Base-by-base conservation (phyloP, 2,888 invertebrate species). In the Ophraella communa region DNA sequence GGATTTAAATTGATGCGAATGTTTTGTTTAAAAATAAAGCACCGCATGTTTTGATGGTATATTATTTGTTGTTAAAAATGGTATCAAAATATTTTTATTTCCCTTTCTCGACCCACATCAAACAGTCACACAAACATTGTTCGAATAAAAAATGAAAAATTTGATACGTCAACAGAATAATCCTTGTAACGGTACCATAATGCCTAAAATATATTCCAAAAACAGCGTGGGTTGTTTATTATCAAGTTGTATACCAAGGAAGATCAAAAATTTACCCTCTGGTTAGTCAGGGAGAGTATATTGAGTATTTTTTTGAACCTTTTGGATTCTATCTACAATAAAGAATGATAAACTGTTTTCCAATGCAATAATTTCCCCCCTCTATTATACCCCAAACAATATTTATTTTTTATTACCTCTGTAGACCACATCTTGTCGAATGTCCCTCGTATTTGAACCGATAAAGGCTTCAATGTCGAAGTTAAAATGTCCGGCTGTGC, bases 401-500 rank as follows among this genome's bases (percentile, higher is more conserved):
- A n/a, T n/a, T n/a, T n/a, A n/a, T n/a, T n/a, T n/a, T 24, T 30
- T 30, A 3, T 30, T 10, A 10, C 2, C 3, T 10, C 0, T 11
- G 30, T 11, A 10, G 8, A 3, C 30, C 30, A 30, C 8, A 30
- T 10, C 8, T 11, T 10, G 8, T 21, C 11, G 1, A 21, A 21
- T 7, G 1, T 23, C 23, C 20, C 45, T 45, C 21, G 23, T 45
- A 45, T 45, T 4, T 2, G 3, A n/a, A 18, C 23, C 23, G 47
- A 47, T 55, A 56, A 49, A 55, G 39, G 23, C 45, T 49, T 27
- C 14, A 27, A 49, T 27, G 24, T 21, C 20, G 11, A 27, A 14
- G 23, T 23, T 23, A 8, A 27, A 51, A 27, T 51, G 17, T 51
- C 49, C 27, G 17, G 60, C 60, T 52, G 60, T n/a, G 60, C 14